Base-by-base conservation (phyloP, 2,113 vertebrate genomes). In the Lanius collurio region DNA sequence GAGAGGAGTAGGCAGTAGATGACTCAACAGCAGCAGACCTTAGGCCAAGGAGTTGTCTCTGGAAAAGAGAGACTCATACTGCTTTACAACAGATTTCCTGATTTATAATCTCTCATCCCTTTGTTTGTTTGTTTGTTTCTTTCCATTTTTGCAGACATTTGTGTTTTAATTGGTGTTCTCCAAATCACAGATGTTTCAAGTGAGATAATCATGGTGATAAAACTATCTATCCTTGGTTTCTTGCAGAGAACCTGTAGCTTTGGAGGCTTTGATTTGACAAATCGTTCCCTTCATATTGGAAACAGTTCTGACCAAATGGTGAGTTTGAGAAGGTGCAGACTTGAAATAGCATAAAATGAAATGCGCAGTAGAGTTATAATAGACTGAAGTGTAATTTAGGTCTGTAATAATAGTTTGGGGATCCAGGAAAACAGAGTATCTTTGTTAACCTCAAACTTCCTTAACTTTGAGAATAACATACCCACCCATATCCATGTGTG, bases 221-320 rank as follows among this genome's bases (percentile, higher is more conserved):
- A 56, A 50, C 44, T 68, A 75, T 64, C 47, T 27, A 4, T 62
- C 26, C 11, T 42, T 53, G n/a, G 0, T 93, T 69, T 94, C 97
- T 91, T 94, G 33, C 98, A 99, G 99, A 99, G 99, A 97, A 99
- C 99, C 28, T 99, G 99, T 97, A 99, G 99, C 96, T 99, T 99
- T 69, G 99, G 99, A 94, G 99, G 99, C 67, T 99, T 99, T 82
- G 99, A 99, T 98, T 95, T 99, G 98, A 98, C 99, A 59, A 99
- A 99, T 96, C 98, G 99, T 30, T 98, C 99, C 14, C 98, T 99
- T 91, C 99, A 99, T 91, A 97, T 99, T 90, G 98, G 99, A 98
- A 99, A 98, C 83, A 94, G 95, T 86, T 97, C 98, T 8, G 99
- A 99, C 62, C 97, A 98, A 41, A 96, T 98, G 84, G 99, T 99